These are phyloP conservation scores for Halichondria panicea DNA, from an alignment of 37 sponge, comb jelly and placozoan species.

Conservation along the genomic window DNA sequence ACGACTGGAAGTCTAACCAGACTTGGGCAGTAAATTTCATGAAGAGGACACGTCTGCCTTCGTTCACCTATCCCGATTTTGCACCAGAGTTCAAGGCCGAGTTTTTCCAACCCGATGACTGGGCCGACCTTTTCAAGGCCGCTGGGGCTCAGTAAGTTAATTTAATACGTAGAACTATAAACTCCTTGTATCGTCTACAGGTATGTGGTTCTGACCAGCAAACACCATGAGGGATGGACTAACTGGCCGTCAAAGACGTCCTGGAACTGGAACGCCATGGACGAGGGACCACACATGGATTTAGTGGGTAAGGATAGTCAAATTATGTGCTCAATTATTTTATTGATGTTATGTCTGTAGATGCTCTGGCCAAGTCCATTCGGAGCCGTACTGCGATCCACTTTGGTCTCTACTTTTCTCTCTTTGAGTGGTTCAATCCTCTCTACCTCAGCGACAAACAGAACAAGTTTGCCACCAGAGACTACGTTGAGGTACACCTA, in stretches of 20 bases:
- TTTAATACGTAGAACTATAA: background rate
- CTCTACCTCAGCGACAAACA: conserved; percentile 63
- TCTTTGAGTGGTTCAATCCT: conserved; percentile 82
- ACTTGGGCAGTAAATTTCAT: conserved; percentile 54
- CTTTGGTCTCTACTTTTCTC: conserved; percentile 78
- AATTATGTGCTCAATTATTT: background rate
- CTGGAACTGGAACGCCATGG: conserved; percentile 81
- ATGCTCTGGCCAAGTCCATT: conserved; percentile 51
- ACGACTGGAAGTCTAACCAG: conserved; percentile 32
- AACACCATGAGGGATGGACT: conserved; percentile 75
- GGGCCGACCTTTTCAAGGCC: conserved; percentile 53
- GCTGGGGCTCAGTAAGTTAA: conserved; percentile 65
- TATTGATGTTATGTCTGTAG: background rate
- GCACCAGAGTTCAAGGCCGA: conserved; percentile 75
- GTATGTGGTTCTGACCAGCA: conserved; percentile 73
- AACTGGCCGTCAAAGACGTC: conserved; percentile 67
- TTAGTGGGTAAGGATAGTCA: conserved; percentile 42
- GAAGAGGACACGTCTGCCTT: conserved; percentile 66
- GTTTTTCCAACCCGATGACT: conserved; percentile 66
- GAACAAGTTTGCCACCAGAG: conserved; percentile 45
- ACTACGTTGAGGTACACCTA: conserved; percentile 36
- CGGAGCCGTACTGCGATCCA: conserved; percentile 44
- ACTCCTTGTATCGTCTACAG: conserved; percentile 3
- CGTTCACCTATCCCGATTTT: conserved; percentile 73
- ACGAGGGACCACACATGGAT: conserved; percentile 68